Base-by-base conservation (phyloP, 1,140 invertebrate genomes). In the Brachionus koreanus region DNA sequence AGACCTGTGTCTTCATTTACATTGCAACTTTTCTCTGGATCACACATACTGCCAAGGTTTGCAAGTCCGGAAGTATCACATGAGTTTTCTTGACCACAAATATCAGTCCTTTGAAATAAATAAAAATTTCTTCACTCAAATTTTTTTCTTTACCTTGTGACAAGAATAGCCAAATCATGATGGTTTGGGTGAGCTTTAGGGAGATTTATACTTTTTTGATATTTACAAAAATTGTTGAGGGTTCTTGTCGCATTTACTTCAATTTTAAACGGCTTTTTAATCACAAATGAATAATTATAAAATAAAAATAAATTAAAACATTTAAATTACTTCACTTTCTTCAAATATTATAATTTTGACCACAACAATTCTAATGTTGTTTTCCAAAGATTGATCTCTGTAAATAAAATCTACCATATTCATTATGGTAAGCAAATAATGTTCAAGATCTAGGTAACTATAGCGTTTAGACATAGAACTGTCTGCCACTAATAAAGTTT, bases 1-100 rank as follows among this genome's bases (percentile, higher is more conserved):
- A 96, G 93, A 43, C 94, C 94, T 86, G 94, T 95, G 89, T 96
- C 94, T 87, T 95, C 93, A 86, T 95, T 95, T 84, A 96, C 93
- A 84, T 93, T 95, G 88, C 94, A 96, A 84, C 93, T 94, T 49
- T 92, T 91, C 85, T 93, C 92, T 5, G 93, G 92, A 85, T 94
- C 93, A 89, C 94, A 96, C 93, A 96, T 95, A 23, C 94, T 94
- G 3, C 92, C 93, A 67, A 95, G 93, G 88, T 95, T 93, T 33
- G 94, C 94, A 83, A 95, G 91, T 23, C 94, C 94, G 43, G 95
- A 88, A 0, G 94, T 95, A 86, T 93, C 94, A 90, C 90, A 92
- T 46, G 91, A 90, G 86, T 93, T 92, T 84, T 92, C 90, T 81
- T 91, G 90, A 42, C 93, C 92, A 88, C 94, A 96, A 84, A 95